A percentile compares a stretch with the other conserved stretches of the same genome.
These are phyloP conservation scores for Ailuropoda melanoleuca DNA, from an alignment of 2,113 vertebrate genomes.

Conservation along the genomic window DNA sequence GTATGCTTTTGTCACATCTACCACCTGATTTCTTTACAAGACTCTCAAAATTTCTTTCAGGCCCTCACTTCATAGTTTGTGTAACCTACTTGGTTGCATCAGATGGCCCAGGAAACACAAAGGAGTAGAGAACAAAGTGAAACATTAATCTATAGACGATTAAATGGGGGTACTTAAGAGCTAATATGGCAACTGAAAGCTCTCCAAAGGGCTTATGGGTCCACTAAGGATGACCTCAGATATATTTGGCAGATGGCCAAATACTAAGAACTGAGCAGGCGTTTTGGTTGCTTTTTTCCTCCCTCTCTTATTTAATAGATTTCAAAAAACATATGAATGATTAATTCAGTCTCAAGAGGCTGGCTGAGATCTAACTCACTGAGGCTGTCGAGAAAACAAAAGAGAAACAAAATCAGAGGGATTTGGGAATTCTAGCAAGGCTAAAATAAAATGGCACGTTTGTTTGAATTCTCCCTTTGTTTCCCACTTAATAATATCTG, in stretches of 20 bases:
- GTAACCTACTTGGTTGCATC: background rate
- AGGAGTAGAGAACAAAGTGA: constrained; percentile 24
- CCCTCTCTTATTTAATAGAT: constrained; percentile 22
- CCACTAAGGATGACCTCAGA: constrained; percentile 45
- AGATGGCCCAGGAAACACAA: constrained; percentile 5
- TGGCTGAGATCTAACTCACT: constrained; percentile 49
- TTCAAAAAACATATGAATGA: constrained; percentile 61
- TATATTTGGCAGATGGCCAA: constrained; percentile 19
- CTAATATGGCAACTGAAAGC: constrained; percentile 7
- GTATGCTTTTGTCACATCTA: background rate
- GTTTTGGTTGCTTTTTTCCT: constrained; percentile 13
- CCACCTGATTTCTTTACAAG: background rate
- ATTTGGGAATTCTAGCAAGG: background rate
- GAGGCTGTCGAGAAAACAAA: constrained; percentile 22
- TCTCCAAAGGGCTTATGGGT: background rate
- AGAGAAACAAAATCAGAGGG: constrained; percentile 31
- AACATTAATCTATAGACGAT: background rate
- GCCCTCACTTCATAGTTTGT: background rate
- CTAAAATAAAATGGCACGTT: constrained; percentile 5
- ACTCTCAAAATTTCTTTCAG: background rate
- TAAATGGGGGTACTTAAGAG: constrained; percentile 32
- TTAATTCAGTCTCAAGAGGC: constrained; percentile 63
- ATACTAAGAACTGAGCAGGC: constrained; percentile 19
- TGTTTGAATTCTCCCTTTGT: constrained; percentile 46
- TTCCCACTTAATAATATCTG: background rate